Evolutionary conservation across 2,888 invertebrate genomes (phyloP).

Genomic region (Machimus rusticus): DNA sequence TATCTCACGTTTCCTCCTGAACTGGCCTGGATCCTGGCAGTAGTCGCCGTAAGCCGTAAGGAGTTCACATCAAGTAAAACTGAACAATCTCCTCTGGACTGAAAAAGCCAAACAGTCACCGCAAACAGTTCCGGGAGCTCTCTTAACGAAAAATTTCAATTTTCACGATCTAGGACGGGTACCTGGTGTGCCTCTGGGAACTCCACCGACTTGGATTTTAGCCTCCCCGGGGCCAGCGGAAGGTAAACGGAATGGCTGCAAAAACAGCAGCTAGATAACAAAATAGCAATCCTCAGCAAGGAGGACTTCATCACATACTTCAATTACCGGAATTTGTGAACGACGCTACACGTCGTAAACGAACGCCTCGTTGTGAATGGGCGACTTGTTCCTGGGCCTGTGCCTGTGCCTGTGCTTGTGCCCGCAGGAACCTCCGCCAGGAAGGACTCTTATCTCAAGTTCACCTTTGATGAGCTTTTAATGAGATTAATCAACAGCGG

Average conservation of each 20-base stretch:
- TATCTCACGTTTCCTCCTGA: background rate
- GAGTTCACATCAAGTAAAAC: background rate
- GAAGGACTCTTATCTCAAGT: constrained; percentile 31
- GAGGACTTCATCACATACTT: background rate
- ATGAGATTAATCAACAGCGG: constrained; percentile 29
- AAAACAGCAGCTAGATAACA: background rate
- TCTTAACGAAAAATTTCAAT: background rate
- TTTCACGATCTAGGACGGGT: background rate
- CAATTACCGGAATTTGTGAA: background rate
- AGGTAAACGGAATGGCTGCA: background rate
- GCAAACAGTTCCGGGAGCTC: background rate
- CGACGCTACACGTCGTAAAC: constrained; percentile 8
- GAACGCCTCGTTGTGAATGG: background rate
- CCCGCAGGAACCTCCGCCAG: background rate
- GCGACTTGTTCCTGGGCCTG: background rate
- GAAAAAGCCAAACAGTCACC: background rate
- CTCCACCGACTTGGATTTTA: background rate
- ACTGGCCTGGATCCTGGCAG: background rate
- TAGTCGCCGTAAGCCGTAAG: background rate
- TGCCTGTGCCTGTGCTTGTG: background rate
- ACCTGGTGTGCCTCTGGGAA: background rate
- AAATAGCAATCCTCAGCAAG: background rate
- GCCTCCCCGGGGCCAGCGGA: background rate
- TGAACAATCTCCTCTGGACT: background rate
- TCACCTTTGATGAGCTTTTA: constrained; percentile 38